Conservation (phyloP, 2,888 invertebrate species). For the Amorpha juglandis region DNA sequence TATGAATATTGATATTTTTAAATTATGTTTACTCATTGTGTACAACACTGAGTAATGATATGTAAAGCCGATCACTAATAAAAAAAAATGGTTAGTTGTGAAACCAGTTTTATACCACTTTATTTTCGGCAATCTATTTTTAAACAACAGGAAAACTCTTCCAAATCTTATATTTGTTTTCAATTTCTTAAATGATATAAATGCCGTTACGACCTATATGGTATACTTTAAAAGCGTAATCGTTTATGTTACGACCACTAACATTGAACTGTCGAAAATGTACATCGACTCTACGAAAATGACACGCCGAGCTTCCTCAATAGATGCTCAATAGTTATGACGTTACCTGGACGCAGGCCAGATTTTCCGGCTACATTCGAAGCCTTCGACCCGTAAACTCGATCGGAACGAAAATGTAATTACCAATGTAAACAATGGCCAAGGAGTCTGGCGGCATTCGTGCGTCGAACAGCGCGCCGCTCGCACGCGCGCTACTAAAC, state of each 20-base stretch:
- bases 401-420: slow-evolving; percentile 80
- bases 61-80: too few relatives aligned
- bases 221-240: not conserved
- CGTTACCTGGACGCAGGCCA: slow-evolving; percentile 56
- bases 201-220: not conserved
- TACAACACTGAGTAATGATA: too few relatives aligned
- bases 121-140: not conserved
- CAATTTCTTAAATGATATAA: not conserved
- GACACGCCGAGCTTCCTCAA: slow-evolving; percentile 36
- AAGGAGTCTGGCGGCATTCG: slow-evolving; percentile 73
- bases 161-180: not conserved
- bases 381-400: slow-evolving; percentile 78
- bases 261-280: not conserved
- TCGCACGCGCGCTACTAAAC: slow-evolving; percentile 65
- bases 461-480: slow-evolving; percentile 69
- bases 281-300: not conserved
- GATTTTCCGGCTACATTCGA: slow-evolving; percentile 67
- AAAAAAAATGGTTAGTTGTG: not conserved
- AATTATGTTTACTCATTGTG: too few relatives aligned
- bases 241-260: not conserved
- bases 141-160: not conserved
- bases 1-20: too few relatives aligned
- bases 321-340: slow-evolving; percentile 48
- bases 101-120: not conserved
- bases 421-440: slow-evolving; percentile 80